These are phyloP conservation scores for Protobothrops flavoviridis DNA, from an alignment of 2,113 vertebrate species.

Conservation along the genomic window DNA sequence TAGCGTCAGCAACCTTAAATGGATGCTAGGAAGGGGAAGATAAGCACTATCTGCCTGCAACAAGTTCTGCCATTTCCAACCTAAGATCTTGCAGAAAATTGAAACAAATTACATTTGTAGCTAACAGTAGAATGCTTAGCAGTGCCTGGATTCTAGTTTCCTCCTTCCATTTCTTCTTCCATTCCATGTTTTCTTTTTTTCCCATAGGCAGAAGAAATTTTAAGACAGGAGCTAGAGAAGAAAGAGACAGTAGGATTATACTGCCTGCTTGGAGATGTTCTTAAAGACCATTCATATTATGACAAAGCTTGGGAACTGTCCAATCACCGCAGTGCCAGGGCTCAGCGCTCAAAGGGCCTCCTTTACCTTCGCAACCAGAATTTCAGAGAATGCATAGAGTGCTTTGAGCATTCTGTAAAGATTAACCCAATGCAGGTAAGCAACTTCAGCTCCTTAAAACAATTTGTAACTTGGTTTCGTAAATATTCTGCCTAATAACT, in stretches of 20 bases:
- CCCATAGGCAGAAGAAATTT: conserved; percentile 88
- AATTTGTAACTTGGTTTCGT: not conserved
- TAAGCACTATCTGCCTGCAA: not conserved
- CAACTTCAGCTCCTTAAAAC: accelerated
- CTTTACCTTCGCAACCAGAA: conserved; percentile 85
- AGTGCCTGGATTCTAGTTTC: not conserved
- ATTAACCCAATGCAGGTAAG: conserved; percentile 92
- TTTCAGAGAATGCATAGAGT: conserved; percentile 82
- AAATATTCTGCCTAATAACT: not conserved
- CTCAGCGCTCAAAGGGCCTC: conserved; percentile 93
- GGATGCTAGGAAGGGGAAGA: no score
- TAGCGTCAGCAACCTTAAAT: not conserved
- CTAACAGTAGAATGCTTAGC: not conserved
- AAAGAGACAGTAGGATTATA: conserved; percentile 85
- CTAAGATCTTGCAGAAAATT: not conserved
- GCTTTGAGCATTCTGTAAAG: conserved; percentile 85
- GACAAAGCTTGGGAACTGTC: conserved; percentile 94
- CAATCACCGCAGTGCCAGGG: conserved; percentile 81
- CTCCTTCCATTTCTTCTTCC: not conserved
- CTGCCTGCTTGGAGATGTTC: conserved; percentile 92
- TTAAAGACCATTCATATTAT: conserved; percentile 86
- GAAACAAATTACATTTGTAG: not conserved
- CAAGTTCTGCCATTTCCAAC: not conserved
- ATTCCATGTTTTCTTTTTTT: no score
- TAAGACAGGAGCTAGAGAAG: conserved; percentile 87